Evolutionary conservation across 2,888 invertebrate species (phyloP).

Genomic region (Drosophila gaucha): DNA sequence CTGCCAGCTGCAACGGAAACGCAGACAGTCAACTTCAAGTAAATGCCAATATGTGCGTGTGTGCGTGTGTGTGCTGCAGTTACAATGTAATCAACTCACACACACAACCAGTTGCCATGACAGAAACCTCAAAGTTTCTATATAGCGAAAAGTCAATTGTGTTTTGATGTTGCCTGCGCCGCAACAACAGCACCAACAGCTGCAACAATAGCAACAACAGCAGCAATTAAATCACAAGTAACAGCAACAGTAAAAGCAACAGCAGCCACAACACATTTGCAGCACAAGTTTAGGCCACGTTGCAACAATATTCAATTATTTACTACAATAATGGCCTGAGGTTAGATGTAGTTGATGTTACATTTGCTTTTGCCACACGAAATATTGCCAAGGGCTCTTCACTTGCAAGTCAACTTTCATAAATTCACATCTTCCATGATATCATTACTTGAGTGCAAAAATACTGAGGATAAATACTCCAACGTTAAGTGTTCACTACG

Average conservation of each 20-base stretch:
- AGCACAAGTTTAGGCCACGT: slow-evolving; percentile 47
- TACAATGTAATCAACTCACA: slow-evolving; percentile 44
- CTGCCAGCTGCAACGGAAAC: slow-evolving; percentile 63
- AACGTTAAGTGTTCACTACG: not conserved
- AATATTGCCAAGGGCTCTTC: slow-evolving; percentile 3
- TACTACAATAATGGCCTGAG: slow-evolving; percentile 65
- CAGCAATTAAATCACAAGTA: slow-evolving; percentile 27
- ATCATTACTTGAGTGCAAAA: not conserved
- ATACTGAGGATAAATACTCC: not conserved
- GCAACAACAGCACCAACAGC: slow-evolving; percentile 38
- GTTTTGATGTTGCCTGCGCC: slow-evolving; percentile 65
- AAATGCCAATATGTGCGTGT: slow-evolving; percentile 6
- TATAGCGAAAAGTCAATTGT: slow-evolving; percentile 76
- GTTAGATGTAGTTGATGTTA: slow-evolving; percentile 35
- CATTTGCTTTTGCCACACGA: slow-evolving; percentile 15
- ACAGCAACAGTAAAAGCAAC: slow-evolving; percentile 19
- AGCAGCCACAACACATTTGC: slow-evolving; percentile 60
- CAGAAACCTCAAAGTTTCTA: slow-evolving; percentile 68
- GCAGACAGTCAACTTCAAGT: slow-evolving; percentile 49
- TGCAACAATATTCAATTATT: slow-evolving; percentile 75
- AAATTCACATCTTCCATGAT: not conserved
- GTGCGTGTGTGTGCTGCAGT: slow-evolving; percentile 1
- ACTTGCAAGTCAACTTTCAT: not conserved
- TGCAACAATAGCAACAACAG: slow-evolving; percentile 13
- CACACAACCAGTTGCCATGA: slow-evolving; percentile 44